Percentiles rank a stretch among this genome's conserved stretches.
Conservation (phyloP, 2,888 invertebrate species). For the Plebejus anna region DNA sequence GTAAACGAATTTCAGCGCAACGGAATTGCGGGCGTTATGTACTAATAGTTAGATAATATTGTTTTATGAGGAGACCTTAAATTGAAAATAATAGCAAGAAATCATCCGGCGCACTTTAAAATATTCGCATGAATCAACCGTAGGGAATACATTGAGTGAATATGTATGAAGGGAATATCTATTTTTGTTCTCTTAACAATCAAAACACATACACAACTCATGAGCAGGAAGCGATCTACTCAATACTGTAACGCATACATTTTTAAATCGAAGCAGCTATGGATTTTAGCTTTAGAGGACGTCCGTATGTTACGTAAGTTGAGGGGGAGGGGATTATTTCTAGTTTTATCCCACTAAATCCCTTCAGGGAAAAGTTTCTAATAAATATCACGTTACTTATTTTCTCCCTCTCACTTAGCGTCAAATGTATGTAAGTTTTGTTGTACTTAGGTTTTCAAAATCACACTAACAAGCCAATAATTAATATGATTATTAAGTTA, state of each 20-base stretch:
- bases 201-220: conserved; percentile 21
- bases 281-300: neutral
- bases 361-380: too few species aligned
- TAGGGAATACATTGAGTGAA: conserved; percentile 30
- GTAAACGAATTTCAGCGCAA: too few species aligned
- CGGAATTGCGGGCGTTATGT: too few species aligned
- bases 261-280: neutral
- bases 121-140: conserved; percentile 34
- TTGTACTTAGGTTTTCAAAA: too few species aligned
- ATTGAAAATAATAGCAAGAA: conserved; percentile 27
- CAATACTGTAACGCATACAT: conserved; percentile 23
- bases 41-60: too few species aligned
- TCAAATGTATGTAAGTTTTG: too few species aligned
- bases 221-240: conserved; percentile 26
- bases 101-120: conserved; percentile 30
- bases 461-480: too few species aligned
- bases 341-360: neutral
- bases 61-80: neutral
- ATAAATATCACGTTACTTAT: too few species aligned
- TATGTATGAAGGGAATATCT: conserved; percentile 28
- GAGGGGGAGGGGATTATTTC: neutral
- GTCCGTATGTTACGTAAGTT: neutral
- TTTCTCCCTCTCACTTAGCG: too few species aligned
- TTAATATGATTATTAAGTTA: too few species aligned
- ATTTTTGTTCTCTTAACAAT: conserved; percentile 30